Percentiles rank a stretch among this genome's conserved stretches.
Conservation (phyloP, 2,888 invertebrate genomes). For the Mythimna ferrago region DNA sequence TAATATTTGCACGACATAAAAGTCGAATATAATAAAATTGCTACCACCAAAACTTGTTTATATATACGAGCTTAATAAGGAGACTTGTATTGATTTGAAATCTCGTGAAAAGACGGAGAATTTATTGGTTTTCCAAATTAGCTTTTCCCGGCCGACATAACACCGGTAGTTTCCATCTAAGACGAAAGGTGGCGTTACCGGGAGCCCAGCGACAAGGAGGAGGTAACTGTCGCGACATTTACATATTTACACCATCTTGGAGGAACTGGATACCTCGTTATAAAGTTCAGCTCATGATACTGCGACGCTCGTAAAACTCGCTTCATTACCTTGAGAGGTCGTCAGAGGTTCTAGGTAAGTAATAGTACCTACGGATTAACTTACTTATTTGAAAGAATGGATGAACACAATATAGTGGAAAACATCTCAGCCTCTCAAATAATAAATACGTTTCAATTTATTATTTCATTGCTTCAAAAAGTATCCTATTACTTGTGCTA, state of each 20-base stretch:
- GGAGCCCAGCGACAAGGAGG: constrained; percentile 1
- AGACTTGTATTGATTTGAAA: background rate
- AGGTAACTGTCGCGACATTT: constrained; percentile 48
- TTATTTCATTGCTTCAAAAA: background rate
- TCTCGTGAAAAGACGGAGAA: background rate
- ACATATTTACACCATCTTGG: constrained; percentile 55
- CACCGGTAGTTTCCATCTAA: constrained; percentile 12
- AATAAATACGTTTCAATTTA: background rate
- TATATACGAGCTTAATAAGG: too few species aligned
- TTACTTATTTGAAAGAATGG: constrained; percentile 2
- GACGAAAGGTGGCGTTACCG: constrained; percentile 21
- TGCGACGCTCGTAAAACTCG: constrained; percentile 44
- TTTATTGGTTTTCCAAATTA: background rate
- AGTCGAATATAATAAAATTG: too few species aligned
- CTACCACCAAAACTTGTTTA: too few species aligned
- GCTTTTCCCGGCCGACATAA: background rate
- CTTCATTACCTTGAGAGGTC: constrained; percentile 37
- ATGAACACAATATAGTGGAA: background rate
- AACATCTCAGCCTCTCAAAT: background rate
- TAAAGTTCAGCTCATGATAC: constrained; percentile 58
- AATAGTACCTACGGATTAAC: background rate
- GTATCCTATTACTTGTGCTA: background rate
- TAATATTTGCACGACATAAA: too few species aligned
- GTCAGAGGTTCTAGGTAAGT: constrained; percentile 12
- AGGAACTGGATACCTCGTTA: constrained; percentile 59